Evolutionary conservation across 2,797 vertebrate genomes (phyloP).

Genomic region (Pelobates cultripes): DNA sequence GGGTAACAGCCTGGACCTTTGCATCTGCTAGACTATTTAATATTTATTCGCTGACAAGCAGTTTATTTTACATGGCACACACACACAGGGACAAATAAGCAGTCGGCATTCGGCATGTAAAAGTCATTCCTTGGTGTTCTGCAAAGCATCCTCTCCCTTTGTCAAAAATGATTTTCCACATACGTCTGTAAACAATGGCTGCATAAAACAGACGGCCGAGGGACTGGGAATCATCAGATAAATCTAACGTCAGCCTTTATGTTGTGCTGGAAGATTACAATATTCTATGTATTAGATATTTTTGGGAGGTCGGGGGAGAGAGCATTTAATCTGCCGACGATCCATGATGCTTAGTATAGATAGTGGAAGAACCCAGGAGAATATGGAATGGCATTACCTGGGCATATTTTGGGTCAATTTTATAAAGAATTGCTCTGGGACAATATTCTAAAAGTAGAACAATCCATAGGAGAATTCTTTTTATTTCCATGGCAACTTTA

Average conservation of each 20-base stretch:
- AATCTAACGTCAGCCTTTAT: not conserved
- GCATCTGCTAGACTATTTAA: not conserved
- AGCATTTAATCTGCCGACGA: not conserved
- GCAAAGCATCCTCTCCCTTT: not conserved
- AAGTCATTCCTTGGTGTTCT: not conserved
- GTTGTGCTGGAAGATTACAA: not conserved
- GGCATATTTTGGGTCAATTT: too few relatives aligned
- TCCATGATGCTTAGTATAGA: not conserved
- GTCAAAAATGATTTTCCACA: conserved; percentile 2
- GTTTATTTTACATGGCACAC: not conserved
- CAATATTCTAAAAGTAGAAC: too few relatives aligned
- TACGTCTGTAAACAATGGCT: not conserved
- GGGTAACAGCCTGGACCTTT: too few relatives aligned
- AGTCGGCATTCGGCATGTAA: not conserved
- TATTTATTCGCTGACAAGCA: not conserved
- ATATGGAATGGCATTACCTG: too few relatives aligned
- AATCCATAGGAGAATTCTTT: too few relatives aligned
- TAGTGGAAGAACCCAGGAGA: not conserved
- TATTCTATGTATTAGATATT: not conserved
- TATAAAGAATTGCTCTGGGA: too few relatives aligned
- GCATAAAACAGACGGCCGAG: not conserved
- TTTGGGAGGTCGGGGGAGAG: not conserved
- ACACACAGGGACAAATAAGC: not conserved
- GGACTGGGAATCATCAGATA: not conserved
- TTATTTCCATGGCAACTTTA: too few relatives aligned